Evolutionary conservation across 2,797 vertebrate species (phyloP).

Genomic region (Picus viridis): DNA sequence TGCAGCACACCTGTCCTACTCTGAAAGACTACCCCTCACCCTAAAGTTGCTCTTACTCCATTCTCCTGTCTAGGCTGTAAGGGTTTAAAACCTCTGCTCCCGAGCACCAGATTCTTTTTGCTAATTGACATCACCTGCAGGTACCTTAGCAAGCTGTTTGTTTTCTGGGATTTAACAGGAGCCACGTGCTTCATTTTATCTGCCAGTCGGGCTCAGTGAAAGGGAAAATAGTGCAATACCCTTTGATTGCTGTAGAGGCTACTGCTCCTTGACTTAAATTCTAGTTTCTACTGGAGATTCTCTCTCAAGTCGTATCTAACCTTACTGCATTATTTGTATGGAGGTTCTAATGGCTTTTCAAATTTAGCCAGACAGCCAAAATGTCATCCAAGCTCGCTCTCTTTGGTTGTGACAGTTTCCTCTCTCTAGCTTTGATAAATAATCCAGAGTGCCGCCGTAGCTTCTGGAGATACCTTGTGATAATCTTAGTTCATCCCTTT

Average conservation of each 20-base stretch:
- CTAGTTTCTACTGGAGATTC: not conserved
- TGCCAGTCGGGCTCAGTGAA: not conserved
- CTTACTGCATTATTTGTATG: not conserved
- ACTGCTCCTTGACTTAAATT: not conserved
- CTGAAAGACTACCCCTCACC: not conserved
- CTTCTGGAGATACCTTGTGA: not conserved
- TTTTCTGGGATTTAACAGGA: not conserved
- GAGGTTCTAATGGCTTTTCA: not conserved
- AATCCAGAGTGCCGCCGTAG: not conserved
- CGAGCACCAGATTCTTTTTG: not conserved
- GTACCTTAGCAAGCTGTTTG: not conserved
- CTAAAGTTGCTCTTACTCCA: not conserved
- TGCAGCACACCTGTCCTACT: not conserved
- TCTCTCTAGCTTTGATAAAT: not conserved
- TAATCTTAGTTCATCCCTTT: not conserved
- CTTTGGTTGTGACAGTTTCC: not conserved
- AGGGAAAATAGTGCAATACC: not conserved
- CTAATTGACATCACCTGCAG: not conserved
- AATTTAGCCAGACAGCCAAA: not conserved
- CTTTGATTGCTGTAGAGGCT: not conserved
- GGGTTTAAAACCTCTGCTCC: not conserved
- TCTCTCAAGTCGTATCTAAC: not conserved
- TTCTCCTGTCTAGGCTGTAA: not conserved
- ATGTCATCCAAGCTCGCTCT: not conserved
- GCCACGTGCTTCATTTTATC: constrained; percentile 3